Conservation (phyloP, 53 echinoderm and acorn worm genomes). For the Stichopus horrens region DNA sequence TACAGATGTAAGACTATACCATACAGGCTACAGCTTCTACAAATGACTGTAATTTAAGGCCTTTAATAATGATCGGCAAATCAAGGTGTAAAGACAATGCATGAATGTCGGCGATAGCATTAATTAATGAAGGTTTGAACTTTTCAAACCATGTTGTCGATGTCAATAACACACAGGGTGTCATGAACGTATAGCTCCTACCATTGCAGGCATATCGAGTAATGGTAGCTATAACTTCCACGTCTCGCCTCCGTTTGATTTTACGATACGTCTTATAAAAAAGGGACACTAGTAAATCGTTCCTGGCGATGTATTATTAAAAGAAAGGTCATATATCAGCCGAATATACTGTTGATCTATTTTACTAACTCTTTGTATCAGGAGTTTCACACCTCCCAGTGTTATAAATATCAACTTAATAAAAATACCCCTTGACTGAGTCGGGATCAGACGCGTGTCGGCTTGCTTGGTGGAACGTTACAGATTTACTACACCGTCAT, state of each 20-base stretch:
- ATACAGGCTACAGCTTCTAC: no score
- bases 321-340: conserved; percentile 34
- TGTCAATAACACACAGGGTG: no score
- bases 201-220: no score
- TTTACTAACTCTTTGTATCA: conserved; percentile 15
- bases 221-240: not conserved
- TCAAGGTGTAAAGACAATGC: no score
- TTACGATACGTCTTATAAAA: conserved; percentile 28
- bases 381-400: conserved; percentile 25
- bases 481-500: conserved; percentile 35
- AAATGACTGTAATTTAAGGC: no score
- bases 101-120: no score
- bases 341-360: conserved; percentile 27
- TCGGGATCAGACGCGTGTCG: not conserved
- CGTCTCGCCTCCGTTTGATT: not conserved
- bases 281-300: conserved; percentile 21
- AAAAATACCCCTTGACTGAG: not conserved
- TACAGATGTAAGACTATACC: no score
- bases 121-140: no score
- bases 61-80: no score
- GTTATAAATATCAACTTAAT: conserved; percentile 36
- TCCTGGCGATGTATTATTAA: conserved; percentile 28
- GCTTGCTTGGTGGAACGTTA: not conserved
- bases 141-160: no score
- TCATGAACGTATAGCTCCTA: no score